Conservation (phyloP, 2,113 vertebrate species). For the Chunga burmeisteri region DNA sequence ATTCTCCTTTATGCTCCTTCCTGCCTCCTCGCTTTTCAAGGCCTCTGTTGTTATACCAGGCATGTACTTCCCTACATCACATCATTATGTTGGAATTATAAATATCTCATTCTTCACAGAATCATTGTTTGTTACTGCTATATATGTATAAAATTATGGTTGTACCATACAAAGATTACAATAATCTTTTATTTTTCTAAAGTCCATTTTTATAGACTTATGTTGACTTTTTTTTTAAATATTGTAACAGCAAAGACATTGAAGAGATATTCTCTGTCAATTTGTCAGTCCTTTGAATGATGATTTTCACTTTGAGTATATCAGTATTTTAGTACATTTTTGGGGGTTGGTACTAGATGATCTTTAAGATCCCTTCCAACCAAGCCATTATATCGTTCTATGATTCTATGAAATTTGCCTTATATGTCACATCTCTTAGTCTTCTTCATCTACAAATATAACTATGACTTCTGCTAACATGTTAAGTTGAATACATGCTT, state of each 20-base stretch:
- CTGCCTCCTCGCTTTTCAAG: neutral
- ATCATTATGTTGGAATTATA: neutral
- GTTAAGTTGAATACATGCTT: neutral
- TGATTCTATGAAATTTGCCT: neutral
- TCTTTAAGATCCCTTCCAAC: too few relatives aligned
- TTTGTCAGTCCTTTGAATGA: neutral
- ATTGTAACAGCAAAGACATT: neutral
- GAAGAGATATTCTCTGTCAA: neutral
- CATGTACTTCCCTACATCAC: neutral
- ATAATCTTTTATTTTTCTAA: neutral
- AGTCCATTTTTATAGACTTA: neutral
- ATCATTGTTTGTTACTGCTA: neutral
- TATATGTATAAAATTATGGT: neutral
- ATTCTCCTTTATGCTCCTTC: neutral
- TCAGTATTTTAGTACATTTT: neutral
- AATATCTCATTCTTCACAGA: neutral
- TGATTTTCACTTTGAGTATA: neutral
- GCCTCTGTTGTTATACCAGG: neutral
- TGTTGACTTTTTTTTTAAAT: neutral
- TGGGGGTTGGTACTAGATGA: too few relatives aligned
- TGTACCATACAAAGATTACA: neutral
- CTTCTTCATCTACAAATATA: neutral
- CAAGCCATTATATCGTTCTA: too few relatives aligned
- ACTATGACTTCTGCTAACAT: neutral
- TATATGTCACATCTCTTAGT: neutral